Evolutionary conservation across 1,140 invertebrate species (phyloP).

Genomic region (Platyscapa corneri): DNA sequence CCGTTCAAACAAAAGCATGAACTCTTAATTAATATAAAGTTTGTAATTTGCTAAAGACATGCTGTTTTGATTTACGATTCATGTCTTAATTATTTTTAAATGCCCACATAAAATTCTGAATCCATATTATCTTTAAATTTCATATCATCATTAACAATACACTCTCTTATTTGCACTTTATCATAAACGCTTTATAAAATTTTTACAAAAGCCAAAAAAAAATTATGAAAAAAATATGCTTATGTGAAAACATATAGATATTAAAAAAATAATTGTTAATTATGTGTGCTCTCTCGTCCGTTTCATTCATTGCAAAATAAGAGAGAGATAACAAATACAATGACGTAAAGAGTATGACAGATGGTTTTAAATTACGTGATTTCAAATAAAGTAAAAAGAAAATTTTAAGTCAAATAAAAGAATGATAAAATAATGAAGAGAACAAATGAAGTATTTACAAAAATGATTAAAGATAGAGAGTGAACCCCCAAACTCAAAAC

Average conservation of each 20-base stretch:
- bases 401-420: not conserved
- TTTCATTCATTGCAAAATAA: not conserved
- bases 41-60: constrained; percentile 51
- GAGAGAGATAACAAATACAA: too few species aligned
- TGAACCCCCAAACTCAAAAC: constrained; percentile 41
- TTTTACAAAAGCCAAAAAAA: not conserved
- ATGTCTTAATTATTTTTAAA: constrained; percentile 28
- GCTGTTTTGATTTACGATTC: constrained; percentile 46
- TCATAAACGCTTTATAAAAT: not conserved
- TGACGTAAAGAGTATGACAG: not conserved
- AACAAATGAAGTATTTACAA: constrained; percentile 52
- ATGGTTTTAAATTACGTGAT: constrained; percentile 26
- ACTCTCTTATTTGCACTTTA: not conserved
- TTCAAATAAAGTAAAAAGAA: not conserved
- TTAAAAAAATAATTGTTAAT: constrained; percentile 37
- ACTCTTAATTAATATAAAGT: constrained; percentile 50
- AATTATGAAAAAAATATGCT: constrained; percentile 44
- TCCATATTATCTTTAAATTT: too few species aligned
- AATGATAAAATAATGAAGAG: not conserved
- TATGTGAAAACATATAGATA: constrained; percentile 22
- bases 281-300: not conserved
- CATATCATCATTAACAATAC: not conserved
- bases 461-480: constrained; percentile 44
- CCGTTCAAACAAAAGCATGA: constrained; percentile 23
- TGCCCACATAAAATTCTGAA: constrained; percentile 30